Base-by-base conservation (phyloP, 2,888 invertebrate species). In the Lasioglossum pauxillum region DNA sequence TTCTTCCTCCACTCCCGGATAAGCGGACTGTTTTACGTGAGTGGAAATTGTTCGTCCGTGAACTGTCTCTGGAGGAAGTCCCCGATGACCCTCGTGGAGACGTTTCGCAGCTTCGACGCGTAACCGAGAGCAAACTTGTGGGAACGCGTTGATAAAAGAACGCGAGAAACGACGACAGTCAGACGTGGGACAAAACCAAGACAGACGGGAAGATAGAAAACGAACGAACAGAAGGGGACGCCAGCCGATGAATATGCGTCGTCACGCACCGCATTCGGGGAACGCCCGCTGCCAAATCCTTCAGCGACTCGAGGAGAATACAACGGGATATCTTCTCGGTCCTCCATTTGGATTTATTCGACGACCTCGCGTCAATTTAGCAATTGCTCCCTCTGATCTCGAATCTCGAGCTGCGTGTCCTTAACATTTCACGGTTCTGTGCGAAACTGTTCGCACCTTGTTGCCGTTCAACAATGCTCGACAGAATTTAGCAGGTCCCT, bases 261-360 rank as follows among this genome's bases (percentile, higher is more conserved):
- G 88, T 90, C 91, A 91, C 91, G 91, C 84, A 84, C 86, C 67
- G 81, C 80, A 86, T 87, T 89, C 86, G 71, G 41, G 71, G 41
- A 82, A 82, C 86, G 75, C n/a, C 53, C 27, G 74, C n/a, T 80
- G 67, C 73, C 69, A 74, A 82, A 84, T 82, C 80, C 84, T 80
- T 19, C 71, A 75, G 82, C 75, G 72, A 44, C 71, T 41, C 78
- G 74, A 46, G 23, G 38, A 69, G 75, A 84, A 88, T 72, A 80
- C 87, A 78, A 78, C 79, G 41, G 27, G 75, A 74, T 49, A 77
- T 31, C 31, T 10, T 19, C n/a, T 5, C 71, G n/a, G 38, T 44
- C 57, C 60, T 75, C 46, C 60, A 5, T 14, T 60, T 23, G 49
- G 44, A 79, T 82, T 82, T 82, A 78, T 74, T 71, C 74, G 46